A percentile compares a stretch with the other conserved stretches of the same genome.
These are phyloP conservation scores for pig (Sus scrofa) DNA, from an alignment of 2,113 vertebrate genomes.

Conservation along the genomic window T2T-Sscrofa CM000824.6:38238001-38238500, in stretches of 20 bases:
- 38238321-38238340: background rate
- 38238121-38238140: background rate
- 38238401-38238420: background rate
- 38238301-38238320: background rate
- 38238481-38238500: background rate
- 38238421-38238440: background rate
- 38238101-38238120: background rate
- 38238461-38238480: slow-evolving; percentile 9
- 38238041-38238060: background rate
- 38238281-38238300: background rate
- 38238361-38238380: background rate
- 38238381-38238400: background rate
- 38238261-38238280: background rate
- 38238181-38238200: background rate
- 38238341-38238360: background rate
- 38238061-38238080: background rate
- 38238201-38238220: background rate
- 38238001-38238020: background rate
- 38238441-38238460: background rate
- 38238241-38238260: background rate
- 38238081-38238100: background rate
- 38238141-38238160: background rate
- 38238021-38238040: background rate
- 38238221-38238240: background rate
- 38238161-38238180: background rate